Base-by-base conservation (phyloP, 2,797 vertebrate genomes). In the Lemur catta region DNA sequence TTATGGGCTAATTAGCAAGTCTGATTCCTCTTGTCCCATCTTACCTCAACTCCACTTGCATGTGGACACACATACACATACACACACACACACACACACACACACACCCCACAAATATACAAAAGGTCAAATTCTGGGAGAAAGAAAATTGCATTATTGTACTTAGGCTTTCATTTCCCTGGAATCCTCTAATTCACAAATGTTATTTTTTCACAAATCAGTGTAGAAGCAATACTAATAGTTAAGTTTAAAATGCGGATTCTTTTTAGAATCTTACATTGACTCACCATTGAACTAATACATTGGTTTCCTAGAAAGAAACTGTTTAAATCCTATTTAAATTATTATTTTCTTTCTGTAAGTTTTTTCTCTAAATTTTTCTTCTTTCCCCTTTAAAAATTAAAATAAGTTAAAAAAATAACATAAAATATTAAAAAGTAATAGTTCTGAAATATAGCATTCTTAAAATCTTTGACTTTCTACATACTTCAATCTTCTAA, bases 311-410 rank as follows among this genome's bases (percentile, higher is more conserved):
- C 38, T 71, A 61, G 28, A 78, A 82, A 78, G 2, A 95, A 85
- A 1, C 14, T 67, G 2, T 52, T 78, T 7, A 41, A 71, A 63
- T 33, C 8, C 30, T 28, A 38, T 55, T 55, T 55, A 94, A 90
- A 35, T 52, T 65, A 57, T n/a, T 52, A 28, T 59, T 52, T 28
- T 65, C 59, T 89, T 87, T 3, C 43, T 80, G 13, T 55, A 84
- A 79, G 4, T 86, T 20, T 55, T 87, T 41, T 94, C 55, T 95
- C 41, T 65, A 11, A 55, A 17, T 57, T 93, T 75, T 84, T 75
- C 28, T 3, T 69, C 30, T 35, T 91, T 74, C 24, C 15, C 9
- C 4, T 75, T 57, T 93, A 38, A 80, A 82, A 95, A 74, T 18
- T 71, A 50, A 94, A 63, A 33, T 72, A 78, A 52, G 22, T 84